Base-by-base conservation (phyloP, 1,140 invertebrate species). In the Drosophila ogumai region DNA sequence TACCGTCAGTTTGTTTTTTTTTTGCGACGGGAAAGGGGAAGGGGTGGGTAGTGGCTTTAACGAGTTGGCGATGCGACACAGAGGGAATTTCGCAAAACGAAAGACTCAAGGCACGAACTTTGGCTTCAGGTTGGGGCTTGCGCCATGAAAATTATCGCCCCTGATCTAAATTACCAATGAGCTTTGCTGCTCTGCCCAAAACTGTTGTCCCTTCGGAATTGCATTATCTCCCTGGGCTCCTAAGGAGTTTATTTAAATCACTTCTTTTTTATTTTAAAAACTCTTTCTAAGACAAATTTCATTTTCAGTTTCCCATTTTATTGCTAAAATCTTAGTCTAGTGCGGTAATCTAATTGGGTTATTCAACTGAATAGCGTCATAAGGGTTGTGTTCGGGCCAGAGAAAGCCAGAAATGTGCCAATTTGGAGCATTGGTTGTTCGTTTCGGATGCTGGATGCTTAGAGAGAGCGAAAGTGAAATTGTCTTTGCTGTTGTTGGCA, bases 71-170 rank as follows among this genome's bases (percentile, higher is more conserved):
- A 55, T 65, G 76, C 64, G 69, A 65, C 43, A 69, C 67, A 52
- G 49, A 61, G 50, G 59, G 22, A 76, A 71, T 64, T 85, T 85
- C 81, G 76, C 81, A 84, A 85, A 76, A 36, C 58, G 76, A 84
- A 84, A 73, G 72, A 80, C 81, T 84, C 54, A 67, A 76, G 81
- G 46, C 71, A 84, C 81, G 58, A 84, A 84, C 81, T 82, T 15
- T 54, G 25, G 54, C n/a, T 25, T 32, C 22, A 22, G 22, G 22
- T 22, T 22, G 22, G 2, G n/a, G 32, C 57, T 75, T 72, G 69
- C 60, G 65, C 68, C 75, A 79, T 64, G 72, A 67, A 79, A 80
- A 50, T 80, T 80, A 76, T 84, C 81, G 65, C 57, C 36, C 49
- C 65, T 60, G 61, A 80, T 84, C 81, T 84, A 73, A 84, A 76